Evolutionary conservation across 2,113 vertebrate genomes (phyloP).

Genomic region (Chaenocephalus aceratus): DNA sequence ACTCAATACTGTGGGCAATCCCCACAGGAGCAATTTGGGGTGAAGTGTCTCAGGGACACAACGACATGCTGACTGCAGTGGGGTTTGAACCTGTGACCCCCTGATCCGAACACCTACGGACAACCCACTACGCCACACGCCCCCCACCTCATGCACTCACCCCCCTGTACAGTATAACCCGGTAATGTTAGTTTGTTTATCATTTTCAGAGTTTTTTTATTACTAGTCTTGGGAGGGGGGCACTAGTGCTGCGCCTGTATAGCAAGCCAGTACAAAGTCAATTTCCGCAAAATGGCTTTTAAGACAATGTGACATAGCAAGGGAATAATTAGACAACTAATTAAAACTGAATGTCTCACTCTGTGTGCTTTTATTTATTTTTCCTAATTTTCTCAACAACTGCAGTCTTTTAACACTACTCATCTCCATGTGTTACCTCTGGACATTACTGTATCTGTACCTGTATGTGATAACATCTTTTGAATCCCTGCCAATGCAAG

Average conservation of each 20-base stretch:
- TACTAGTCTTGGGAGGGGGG: not conserved
- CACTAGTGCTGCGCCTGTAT: not conserved
- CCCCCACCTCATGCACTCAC: not conserved
- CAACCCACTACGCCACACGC: too few species aligned
- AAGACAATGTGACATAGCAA: not conserved
- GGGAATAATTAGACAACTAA: slow-evolving; percentile 28
- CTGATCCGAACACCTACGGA: too few species aligned
- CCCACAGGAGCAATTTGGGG: too few species aligned
- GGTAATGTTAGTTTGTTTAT: not conserved
- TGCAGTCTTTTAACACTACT: slow-evolving; percentile 3
- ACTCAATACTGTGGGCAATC: too few species aligned
- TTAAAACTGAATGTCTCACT: slow-evolving; percentile 8
- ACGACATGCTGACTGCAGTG: too few species aligned
- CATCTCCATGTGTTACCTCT: not conserved
- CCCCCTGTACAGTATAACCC: not conserved
- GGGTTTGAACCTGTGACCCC: too few species aligned
- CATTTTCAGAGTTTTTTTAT: not conserved
- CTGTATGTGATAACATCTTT: not conserved
- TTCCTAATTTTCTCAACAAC: not conserved
- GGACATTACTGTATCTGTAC: not conserved
- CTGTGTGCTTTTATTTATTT: not conserved
- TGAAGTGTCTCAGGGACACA: too few species aligned
- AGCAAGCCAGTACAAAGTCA: not conserved
- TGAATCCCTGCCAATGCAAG: not conserved
- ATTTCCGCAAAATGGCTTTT: not conserved